Conservation (phyloP, 2,888 invertebrate species). For the Junonia oenone region DNA sequence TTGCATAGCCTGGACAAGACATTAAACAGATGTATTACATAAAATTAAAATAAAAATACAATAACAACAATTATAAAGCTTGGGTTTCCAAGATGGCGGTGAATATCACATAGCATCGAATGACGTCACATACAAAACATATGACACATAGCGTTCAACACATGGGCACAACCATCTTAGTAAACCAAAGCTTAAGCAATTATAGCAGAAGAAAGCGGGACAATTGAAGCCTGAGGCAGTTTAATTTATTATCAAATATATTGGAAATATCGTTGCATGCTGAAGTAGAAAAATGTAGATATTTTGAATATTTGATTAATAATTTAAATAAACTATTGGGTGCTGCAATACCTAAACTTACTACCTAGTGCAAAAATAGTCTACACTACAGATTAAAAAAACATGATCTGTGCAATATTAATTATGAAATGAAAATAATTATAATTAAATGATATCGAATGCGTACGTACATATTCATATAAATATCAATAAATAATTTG, state of each 20-base stretch:
- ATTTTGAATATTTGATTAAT: background rate
- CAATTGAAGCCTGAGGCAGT: conserved; percentile 20
- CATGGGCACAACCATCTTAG: too few relatives aligned
- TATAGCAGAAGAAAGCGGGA: conserved; percentile 18
- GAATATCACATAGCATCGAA: too few relatives aligned
- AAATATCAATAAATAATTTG: background rate
- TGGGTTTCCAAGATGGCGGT: too few relatives aligned
- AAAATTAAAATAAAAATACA: background rate
- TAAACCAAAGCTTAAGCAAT: conserved; percentile 2
- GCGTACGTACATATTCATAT: background rate
- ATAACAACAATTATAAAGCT: background rate
- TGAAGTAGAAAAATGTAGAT: background rate
- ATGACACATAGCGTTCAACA: too few relatives aligned
- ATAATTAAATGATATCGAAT: conserved; percentile 25
- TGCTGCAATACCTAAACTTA: conserved; percentile 9
- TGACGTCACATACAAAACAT: too few relatives aligned
- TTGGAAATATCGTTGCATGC: conserved; percentile 7
- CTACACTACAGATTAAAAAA: conserved; percentile 6
- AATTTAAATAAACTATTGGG: conserved; percentile 4
- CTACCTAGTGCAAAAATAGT: conserved; percentile 5
- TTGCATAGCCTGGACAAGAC: conserved; percentile 89
- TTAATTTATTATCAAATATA: conserved; percentile 3
- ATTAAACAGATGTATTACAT: conserved; percentile 3
- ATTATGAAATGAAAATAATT: conserved; percentile 12
- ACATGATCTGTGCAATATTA: conserved; percentile 9